Base-by-base conservation (phyloP, 1,140 invertebrate species). In the Ladona fulva region DNA sequence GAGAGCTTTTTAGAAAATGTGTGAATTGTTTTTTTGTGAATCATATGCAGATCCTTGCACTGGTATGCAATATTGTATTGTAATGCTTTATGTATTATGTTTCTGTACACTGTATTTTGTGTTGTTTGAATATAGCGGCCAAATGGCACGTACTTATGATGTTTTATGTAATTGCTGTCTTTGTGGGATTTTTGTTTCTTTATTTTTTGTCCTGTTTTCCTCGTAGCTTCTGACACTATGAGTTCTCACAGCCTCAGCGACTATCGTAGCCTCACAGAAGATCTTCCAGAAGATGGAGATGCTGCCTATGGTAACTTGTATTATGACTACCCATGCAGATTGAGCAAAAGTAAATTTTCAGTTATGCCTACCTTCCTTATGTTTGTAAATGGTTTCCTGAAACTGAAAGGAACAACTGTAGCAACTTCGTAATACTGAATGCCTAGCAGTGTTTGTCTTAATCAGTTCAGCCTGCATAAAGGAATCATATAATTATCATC, bases 221-320 rank as follows among this genome's bases (percentile, higher is more conserved):
- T 59, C 59, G 25, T 76, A 78, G 75, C 78, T 19, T 66, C 52
- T 79, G 81, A 82, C 77, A 78, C 81, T 76, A 80, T 81, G 80
- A 82, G 81, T 78, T 80, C 80, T 37, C 78, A 81, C 78, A 82
- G 81, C 74, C 77, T 80, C 52, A 66, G 52, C 14, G 52, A 66
- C 52, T 66, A 66, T 66, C 52, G 75, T 76, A 76, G 75, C 75
- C 75, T 76, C 22, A 76, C 75, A 16, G 75, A 76, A 76, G 75
- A 76, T n/a, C 75, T 76, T 7, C 24, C 42, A 19, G 75, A 76
- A 59, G 76, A 77, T 25, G 59, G 76, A 25, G 76, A 52, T 24
- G 42, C 59, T n/a, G 22, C 42, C 76, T 52, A 22, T 29, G 76
- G 42, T 73, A 77, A 77, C 42, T 52, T 77, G 42, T 77, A 42